Evolutionary conservation across 2,888 invertebrate species (phyloP), one percentile per base, ranked within the genome.

Genomic region (Coenonympha arcania): DNA sequence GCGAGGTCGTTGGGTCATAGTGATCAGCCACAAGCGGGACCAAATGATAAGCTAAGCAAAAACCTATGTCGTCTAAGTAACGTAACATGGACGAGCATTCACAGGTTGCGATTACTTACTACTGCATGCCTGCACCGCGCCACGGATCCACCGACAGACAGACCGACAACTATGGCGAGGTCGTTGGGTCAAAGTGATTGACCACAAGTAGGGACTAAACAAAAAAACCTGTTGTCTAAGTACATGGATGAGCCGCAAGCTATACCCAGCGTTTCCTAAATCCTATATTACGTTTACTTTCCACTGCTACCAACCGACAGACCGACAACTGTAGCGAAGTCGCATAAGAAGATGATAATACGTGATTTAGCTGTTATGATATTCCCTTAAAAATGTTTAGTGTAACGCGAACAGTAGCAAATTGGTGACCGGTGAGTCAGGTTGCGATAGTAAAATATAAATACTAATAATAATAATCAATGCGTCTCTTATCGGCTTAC

Each of bases 71-170:
- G n/a, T n/a, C 26, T n/a, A 8, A n/a, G 9, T n/a, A 26, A 2
- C 26, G n/a, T 3, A 2, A 26, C n/a, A 3, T 26, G 3, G n/a
- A 26, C n/a, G n/a, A 26, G 9, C 26, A 4, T n/a, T 13, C 15
- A 15, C 15, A 15, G 16, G 9, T 33, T 33, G 16, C 5, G 13
- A 8, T 15, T 15, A 6, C 15, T 33, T 13, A 13, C 31, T 31
- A 31, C 31, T 31, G 15, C 11, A 11, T 31, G 11, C 13, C 6
- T 31, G 31, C 31, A 5, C 28, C 5, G 20, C 20, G 6, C 64
- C 54, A 70, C 66, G 26, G 60, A 64, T 51, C 52, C 62, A 57
- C 51, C 58, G 52, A 52, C 30, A 30, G 6, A 5, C 8, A 59
- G 54, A 37, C 22, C 3, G 20, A 37, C 20, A 20, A 6, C 37